A percentile compares a stretch with the other conserved stretches of the same genome.
Evolutionary conservation across 2,113 vertebrate species (phyloP).

Genomic region (Trogon surrucura): DNA sequence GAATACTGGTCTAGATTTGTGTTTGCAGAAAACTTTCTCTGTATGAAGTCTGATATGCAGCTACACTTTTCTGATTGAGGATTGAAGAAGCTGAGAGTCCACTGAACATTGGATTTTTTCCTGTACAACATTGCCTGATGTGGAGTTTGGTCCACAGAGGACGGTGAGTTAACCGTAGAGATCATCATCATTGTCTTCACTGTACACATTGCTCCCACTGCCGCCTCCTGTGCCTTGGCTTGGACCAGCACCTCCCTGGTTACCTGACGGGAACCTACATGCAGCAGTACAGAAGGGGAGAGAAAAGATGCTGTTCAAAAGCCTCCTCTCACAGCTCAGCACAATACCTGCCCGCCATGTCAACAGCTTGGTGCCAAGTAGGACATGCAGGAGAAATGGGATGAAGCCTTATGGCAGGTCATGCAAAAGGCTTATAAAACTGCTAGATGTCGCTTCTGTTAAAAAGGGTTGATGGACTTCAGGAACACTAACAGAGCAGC

Average conservation of each 20-base stretch:
- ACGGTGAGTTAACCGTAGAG: slow-evolving; percentile 90
- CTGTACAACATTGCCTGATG: slow-evolving; percentile 84
- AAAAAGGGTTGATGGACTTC: neutral
- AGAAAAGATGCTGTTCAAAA: neutral
- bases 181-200: slow-evolving; percentile 96
- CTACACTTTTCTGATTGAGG: slow-evolving; percentile 79
- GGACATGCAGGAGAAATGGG: neutral
- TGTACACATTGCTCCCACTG: slow-evolving; percentile 88
- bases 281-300: neutral
- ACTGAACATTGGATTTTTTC: slow-evolving; percentile 83
- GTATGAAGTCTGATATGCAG: slow-evolving; percentile 73
- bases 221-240: slow-evolving; percentile 90
- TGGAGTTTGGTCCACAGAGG: slow-evolving; percentile 71
- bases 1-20: slow-evolving; percentile 58
- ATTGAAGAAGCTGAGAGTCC: slow-evolving; percentile 91
- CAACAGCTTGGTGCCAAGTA: accelerated
- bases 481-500: neutral
- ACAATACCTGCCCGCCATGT: neutral
- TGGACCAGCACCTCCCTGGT: slow-evolving; percentile 88
- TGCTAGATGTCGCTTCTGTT: accelerated
- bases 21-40: slow-evolving; percentile 72
- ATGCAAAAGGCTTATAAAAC: accelerated
- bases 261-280: slow-evolving; percentile 91
- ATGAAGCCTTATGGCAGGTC: neutral
- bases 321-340: neutral